Evolutionary conservation across 2,797 vertebrate genomes (phyloP).

Genomic region (Graptemys geographica): DNA sequence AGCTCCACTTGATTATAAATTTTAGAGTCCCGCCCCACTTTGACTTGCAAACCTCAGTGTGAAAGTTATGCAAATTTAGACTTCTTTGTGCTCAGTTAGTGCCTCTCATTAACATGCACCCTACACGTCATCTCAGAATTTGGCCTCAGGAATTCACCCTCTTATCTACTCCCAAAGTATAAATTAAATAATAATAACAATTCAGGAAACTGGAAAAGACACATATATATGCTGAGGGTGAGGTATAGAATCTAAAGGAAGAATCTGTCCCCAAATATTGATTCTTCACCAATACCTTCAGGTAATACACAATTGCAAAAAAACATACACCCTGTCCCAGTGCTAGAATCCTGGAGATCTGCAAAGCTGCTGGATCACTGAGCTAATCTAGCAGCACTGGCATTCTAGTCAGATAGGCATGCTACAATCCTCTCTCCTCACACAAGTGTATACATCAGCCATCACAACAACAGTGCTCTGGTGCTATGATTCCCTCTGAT

Average conservation of each 20-base stretch:
- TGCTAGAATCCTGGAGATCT: neutral
- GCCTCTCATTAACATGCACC: neutral
- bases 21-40: neutral
- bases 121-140: neutral
- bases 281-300: neutral
- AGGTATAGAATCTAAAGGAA: neutral
- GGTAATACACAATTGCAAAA: neutral
- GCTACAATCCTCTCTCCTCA: neutral
- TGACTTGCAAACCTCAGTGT: neutral
- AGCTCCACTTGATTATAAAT: neutral
- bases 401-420: neutral
- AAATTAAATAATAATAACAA: neutral
- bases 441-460: neutral
- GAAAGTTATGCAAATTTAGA: neutral
- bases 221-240: neutral
- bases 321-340: fast-evolving
- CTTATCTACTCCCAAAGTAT: neutral
- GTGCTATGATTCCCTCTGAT: neutral
- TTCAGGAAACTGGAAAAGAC: neutral
- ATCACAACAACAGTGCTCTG: neutral
- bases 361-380: fast-evolving
- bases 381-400: neutral
- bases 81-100: neutral
- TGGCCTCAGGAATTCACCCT: neutral
- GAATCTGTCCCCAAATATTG: neutral